A percentile compares a stretch with the other conserved stretches of the same genome.
These are phyloP conservation scores for Diarsia mendica DNA, from an alignment of 2,888 invertebrate genomes.

Conservation along the genomic window DNA sequence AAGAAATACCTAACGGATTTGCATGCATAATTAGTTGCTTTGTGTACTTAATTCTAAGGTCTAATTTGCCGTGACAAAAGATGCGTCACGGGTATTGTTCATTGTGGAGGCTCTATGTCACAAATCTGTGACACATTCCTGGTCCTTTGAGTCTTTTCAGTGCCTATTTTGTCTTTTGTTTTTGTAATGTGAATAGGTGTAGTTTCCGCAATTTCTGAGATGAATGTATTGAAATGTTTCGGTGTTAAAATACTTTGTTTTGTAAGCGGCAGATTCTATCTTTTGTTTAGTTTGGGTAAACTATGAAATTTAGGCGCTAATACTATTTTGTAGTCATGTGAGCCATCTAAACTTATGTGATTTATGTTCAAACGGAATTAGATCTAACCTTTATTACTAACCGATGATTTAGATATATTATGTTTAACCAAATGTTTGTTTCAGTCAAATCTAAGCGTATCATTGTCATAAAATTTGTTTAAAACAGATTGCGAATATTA, in stretches of 20 bases:
- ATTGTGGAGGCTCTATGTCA: constrained; percentile 2
- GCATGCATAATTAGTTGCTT: constrained; percentile 63
- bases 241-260: constrained; percentile 24
- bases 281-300: background rate
- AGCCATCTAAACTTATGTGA: background rate
- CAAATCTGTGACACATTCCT: constrained; percentile 1
- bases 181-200: constrained; percentile 44
- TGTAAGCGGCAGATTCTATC: constrained; percentile 3
- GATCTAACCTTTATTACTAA: background rate
- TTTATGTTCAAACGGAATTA: background rate
- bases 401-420: background rate
- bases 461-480: background rate
- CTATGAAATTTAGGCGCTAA: background rate
- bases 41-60: constrained; percentile 56
- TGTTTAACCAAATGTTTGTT: background rate
- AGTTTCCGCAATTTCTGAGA: constrained; percentile 49
- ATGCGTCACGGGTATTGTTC: constrained; percentile 20
- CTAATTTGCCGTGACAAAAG: constrained; percentile 10
- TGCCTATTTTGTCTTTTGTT: constrained; percentile 48
- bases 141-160: constrained; percentile 66
- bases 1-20: constrained; percentile 67
- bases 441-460: background rate
- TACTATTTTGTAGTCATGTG: too few relatives aligned
- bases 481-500: background rate
- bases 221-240: constrained; percentile 23